Percentiles rank a stretch among this genome's conserved stretches.
These are phyloP conservation scores for Halictus rubicundus DNA, from an alignment of 1,140 invertebrate genomes.

Conservation along the genomic window DNA sequence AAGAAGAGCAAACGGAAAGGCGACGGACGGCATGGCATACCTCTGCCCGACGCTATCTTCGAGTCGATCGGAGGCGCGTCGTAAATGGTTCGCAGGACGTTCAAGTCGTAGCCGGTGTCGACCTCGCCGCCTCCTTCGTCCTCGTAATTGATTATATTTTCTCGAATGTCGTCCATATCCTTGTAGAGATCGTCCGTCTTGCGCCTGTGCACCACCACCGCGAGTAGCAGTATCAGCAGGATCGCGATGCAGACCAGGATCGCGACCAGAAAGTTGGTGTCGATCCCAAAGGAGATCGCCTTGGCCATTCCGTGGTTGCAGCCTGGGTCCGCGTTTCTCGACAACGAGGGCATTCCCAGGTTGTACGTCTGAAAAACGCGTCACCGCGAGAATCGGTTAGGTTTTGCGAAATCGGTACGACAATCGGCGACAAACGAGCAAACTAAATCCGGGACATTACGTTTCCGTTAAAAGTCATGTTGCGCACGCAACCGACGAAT, in stretches of 20 bases:
- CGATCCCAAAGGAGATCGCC: constrained; percentile 89
- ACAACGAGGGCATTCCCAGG: constrained; percentile 86
- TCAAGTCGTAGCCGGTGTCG: constrained; percentile 96
- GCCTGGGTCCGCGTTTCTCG: constrained; percentile 85
- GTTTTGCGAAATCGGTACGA: neutral
- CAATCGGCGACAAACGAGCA: neutral
- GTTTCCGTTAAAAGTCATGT: constrained; percentile 90
- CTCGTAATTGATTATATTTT: constrained; percentile 98
- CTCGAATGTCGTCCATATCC: constrained; percentile 96
- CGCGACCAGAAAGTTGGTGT: constrained; percentile 91
- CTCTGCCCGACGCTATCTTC: constrained; percentile 73
- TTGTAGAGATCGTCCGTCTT: constrained; percentile 93
- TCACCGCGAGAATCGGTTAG: neutral
- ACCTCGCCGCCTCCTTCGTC: constrained; percentile 98
- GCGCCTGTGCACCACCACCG: constrained; percentile 92
- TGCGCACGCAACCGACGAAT: constrained; percentile 93
- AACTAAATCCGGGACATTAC: constrained; percentile 70
- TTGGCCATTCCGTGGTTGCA: constrained; percentile 86
- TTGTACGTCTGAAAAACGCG: constrained; percentile 84
- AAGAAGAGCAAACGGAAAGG: neutral
- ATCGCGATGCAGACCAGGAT: constrained; percentile 90
- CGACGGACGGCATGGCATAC: constrained; percentile 56
- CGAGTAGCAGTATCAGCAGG: constrained; percentile 89
- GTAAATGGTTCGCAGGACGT: constrained; percentile 89
- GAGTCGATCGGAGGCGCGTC: constrained; percentile 82